Conservation (phyloP, 2,797 vertebrate species). For the Taeniopygia guttata region DNA sequence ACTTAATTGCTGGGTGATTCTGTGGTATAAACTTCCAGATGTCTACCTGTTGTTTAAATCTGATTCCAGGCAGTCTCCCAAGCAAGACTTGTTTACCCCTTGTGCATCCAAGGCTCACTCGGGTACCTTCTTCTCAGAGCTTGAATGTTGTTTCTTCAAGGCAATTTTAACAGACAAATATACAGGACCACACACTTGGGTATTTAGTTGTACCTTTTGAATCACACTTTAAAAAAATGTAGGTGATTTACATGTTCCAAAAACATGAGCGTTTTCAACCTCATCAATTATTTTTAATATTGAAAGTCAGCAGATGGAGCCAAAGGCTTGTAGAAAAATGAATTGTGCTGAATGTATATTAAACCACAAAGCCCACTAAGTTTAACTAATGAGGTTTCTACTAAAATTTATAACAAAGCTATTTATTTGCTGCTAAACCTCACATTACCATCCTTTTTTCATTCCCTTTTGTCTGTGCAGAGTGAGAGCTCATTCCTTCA, state of each 20-base stretch:
- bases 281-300: constrained; percentile 60
- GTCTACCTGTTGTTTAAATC: background rate
- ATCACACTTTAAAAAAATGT: background rate
- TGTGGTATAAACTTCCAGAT: background rate
- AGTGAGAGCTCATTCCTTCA: background rate
- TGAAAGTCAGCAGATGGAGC: constrained; percentile 83
- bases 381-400: background rate
- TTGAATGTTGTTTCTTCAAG: background rate
- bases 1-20: background rate
- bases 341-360: constrained; percentile 29
- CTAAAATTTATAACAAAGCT: background rate
- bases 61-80: background rate
- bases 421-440: background rate
- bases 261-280: background rate
- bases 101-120: background rate
- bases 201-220: background rate
- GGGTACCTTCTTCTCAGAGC: background rate
- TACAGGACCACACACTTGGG: background rate
- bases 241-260: background rate
- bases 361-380: constrained; percentile 17
- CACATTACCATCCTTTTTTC: background rate
- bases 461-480: background rate
- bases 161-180: background rate
- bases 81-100: background rate
- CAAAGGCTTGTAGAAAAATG: constrained; percentile 74